Evolutionary conservation across 2,113 vertebrate species (phyloP), one percentile per base, ranked within the genome.

Genomic region (Thamnaconus septentrionalis): DNA sequence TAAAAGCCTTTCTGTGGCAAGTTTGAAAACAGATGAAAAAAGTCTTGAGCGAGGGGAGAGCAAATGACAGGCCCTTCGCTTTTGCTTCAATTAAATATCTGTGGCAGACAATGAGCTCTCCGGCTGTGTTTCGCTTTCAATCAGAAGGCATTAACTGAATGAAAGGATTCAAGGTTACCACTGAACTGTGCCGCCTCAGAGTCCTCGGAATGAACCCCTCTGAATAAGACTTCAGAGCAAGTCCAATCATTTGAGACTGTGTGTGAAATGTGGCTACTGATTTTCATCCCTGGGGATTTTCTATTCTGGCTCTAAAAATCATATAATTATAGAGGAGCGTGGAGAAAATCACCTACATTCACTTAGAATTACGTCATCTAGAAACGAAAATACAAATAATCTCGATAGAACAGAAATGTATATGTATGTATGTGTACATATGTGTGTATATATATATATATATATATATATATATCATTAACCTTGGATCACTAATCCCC

Each of bases 41-140:
- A 51, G 49, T 11, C 43, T 62, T 71, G 57, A 39, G 61, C 76
- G 18, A 65, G 50, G 41, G 68, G 43, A 78, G 53, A 18, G 58
- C 64, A 73, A 75, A 79, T 73, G 56, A 68, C 56, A 83, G 74
- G 5, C 59, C 51, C 48, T 41, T 53, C 54, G 46, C 47, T 78
- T 53, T 31, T 4, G 45, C 78, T 83, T 80, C 64, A 87, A 83
- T 85, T 71, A 85, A 79, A 76, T 71, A 69, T 78, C 56, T 64
- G 60, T 66, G 7, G 64, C 68, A 59, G 72, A 86, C 80, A 84
- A 80, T 79, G 75, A 68, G 43, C 73, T 85, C 67, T 79, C 59
- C 0, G 67, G 45, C 79, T 65, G 57, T 6, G 44, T 58, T 75
- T 74, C 65, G 6, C 75, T 86, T 81, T 85, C 71, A 63, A 78